A percentile compares a stretch with the other conserved stretches of the same genome.
phyloP scores from a whole-genome alignment of 2,113 vertebrate genomes.

The Syrmaticus mikado region DNA sequence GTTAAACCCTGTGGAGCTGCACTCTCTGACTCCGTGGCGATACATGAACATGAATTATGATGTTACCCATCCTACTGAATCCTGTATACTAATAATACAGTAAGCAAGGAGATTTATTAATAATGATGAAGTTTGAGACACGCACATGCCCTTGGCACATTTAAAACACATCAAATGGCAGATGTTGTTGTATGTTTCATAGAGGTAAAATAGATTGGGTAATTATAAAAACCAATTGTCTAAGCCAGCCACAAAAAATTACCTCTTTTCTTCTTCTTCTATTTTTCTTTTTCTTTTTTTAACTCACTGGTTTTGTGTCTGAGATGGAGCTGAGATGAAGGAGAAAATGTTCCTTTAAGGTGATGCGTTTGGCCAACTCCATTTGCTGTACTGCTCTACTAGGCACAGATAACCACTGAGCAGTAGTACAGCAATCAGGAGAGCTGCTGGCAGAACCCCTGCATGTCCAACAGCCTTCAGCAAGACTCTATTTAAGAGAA shows the following conservation, averaged over 20 bases:
- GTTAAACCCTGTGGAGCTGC: not conserved
- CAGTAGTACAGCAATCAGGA: not conserved
- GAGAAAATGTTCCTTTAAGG: not conserved
- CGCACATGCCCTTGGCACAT: not conserved
- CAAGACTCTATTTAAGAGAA: not conserved
- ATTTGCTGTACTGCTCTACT: not conserved
- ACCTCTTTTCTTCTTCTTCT: not conserved
- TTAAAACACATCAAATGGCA: not conserved
- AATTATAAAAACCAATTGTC: not conserved
- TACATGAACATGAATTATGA: not conserved
- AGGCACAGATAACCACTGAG: not conserved
- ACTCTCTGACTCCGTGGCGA: not conserved
- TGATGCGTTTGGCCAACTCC: not conserved
- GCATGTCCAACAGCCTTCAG: not conserved
- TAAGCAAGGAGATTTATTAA: slow-evolving; percentile 3
- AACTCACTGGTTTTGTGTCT: not conserved
- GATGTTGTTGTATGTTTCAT: not conserved
- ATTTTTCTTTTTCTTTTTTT: not conserved
- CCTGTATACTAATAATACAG: not conserved
- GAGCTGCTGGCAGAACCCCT: not conserved
- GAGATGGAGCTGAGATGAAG: not conserved
- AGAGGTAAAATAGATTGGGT: not conserved
- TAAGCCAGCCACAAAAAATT: not conserved
- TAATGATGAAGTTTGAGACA: not conserved
- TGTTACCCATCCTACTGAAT: not conserved